Evolutionary conservation across 2,888 invertebrate genomes (phyloP).

Genomic region (Hemistola chrysoprasaria): DNA sequence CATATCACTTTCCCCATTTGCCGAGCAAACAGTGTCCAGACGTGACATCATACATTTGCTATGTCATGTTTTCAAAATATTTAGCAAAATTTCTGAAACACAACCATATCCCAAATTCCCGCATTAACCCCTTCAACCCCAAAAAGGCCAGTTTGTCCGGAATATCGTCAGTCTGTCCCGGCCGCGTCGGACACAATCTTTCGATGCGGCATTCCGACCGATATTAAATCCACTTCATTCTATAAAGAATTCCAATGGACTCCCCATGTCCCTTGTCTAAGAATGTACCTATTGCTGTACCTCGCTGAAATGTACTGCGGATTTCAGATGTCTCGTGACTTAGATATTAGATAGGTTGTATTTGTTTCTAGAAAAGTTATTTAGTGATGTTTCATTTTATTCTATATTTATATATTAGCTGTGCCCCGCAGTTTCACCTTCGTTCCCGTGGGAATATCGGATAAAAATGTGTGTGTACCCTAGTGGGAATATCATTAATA

Average conservation of each 20-base stretch:
- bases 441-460: too few species aligned
- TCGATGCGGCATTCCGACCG: conserved; percentile 64
- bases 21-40: too few species aligned
- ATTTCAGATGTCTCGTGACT: conserved; percentile 9
- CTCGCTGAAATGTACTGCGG: conserved; percentile 9
- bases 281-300: conserved; percentile 24
- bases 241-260: conserved; percentile 75
- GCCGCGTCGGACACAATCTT: conserved; percentile 52
- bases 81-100: background rate
- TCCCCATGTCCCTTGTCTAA: conserved; percentile 40
- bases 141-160: conserved; percentile 30
- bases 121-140: conserved; percentile 6
- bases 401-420: too few species aligned
- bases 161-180: conserved; percentile 23
- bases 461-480: too few species aligned
- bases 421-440: too few species aligned
- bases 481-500: too few species aligned
- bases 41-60: too few species aligned
- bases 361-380: too few species aligned
- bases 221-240: conserved; percentile 81
- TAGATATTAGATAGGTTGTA: too few species aligned
- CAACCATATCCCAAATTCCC: conserved; percentile 32
- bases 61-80: conserved; percentile 1
- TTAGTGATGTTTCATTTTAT: too few species aligned
- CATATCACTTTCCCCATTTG: too few species aligned